Evolutionary conservation across 2,113 vertebrate species (phyloP), one percentile per base, ranked within the genome.

Genomic region (Pelobates fuscus): DNA sequence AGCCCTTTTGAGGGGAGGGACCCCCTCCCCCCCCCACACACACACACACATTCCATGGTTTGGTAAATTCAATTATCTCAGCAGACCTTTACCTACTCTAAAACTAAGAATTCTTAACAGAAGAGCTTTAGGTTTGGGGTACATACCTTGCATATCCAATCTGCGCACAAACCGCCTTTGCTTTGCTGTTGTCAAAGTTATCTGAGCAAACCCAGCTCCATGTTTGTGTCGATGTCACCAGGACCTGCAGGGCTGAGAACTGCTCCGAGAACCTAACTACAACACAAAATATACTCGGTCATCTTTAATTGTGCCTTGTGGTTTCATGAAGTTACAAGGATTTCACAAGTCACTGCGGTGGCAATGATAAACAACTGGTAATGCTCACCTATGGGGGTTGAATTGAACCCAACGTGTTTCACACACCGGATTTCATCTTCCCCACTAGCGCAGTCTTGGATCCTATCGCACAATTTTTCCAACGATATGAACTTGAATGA

Each of bases 141-240:
- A 0, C 0, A 44, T 89, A 98, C 97, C 81, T 75, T 76, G 86
- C 78, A 71, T 95, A 98, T 77, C 96, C 97, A 82, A 98, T 89
- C 60, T 94, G 89, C 32, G 84, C 78, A 2, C 97, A 98, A 7
- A 90, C 89, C 0, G 78, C 88, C 77, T 84, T 78, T 0, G 96
- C 92, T 83, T 94, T 85, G 1, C 55, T 41, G 0, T 23, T 7
- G 1, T 82, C 85, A 88, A 95, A 98, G 77, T 78, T 82, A 4
- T 98, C 91, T 0, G 82, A 85, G 75, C 97, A 98, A 79, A 89
- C 78, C 0, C 85, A 94, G 82, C 77, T 84, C 97, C 97, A 98
- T 5, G 69, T 82, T 11, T 70, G 25, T 0, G 83, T 81, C 78
- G 58, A 26, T 0, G 32, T 46, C 62, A 80, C 77, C 21, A 91